Evolutionary conservation across 2,888 invertebrate genomes (phyloP).

Genomic region (Rhagium mordax): DNA sequence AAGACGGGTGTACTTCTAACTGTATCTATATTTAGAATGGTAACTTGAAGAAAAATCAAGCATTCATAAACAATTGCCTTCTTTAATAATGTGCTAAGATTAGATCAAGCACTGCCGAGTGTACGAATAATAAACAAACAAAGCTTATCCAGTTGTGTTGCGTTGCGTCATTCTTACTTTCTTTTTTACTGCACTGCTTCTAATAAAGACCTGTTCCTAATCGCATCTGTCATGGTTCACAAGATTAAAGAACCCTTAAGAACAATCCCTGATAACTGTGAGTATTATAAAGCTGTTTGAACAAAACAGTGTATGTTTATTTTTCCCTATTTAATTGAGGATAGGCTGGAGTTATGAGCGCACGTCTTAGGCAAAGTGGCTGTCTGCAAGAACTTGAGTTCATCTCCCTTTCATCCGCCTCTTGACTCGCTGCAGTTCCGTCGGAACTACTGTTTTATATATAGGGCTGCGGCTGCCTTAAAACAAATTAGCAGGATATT

Average conservation of each 20-base stretch:
- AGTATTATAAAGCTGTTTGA: conserved; percentile 47
- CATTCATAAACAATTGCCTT: too few relatives aligned
- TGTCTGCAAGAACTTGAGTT: conserved; percentile 35
- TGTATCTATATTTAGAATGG: too few relatives aligned
- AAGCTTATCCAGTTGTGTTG: too few relatives aligned
- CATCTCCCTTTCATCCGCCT: conserved; percentile 42
- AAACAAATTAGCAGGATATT: too few relatives aligned
- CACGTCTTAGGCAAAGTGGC: conserved; percentile 17
- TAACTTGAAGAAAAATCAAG: too few relatives aligned
- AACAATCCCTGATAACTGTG: conserved; percentile 3
- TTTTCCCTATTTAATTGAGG: conserved; percentile 47
- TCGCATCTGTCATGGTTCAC: not conserved
- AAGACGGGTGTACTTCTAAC: too few relatives aligned
- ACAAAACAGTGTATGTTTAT: conserved; percentile 45
- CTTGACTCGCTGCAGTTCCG: conserved; percentile 35
- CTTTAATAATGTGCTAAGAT: too few relatives aligned
- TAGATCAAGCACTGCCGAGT: too few relatives aligned
- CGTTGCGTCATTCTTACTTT: too few relatives aligned
- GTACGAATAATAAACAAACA: too few relatives aligned
- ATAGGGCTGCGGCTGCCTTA: too few relatives aligned
- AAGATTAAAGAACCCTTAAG: not conserved
- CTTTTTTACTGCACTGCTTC: too few relatives aligned
- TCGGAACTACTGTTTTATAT: not conserved
- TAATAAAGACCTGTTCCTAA: conserved; percentile 2
- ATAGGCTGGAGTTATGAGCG: conserved; percentile 11